Evolutionary conservation across 2,113 vertebrate genomes (phyloP).

Genomic region (Platichthys flesus): DNA sequence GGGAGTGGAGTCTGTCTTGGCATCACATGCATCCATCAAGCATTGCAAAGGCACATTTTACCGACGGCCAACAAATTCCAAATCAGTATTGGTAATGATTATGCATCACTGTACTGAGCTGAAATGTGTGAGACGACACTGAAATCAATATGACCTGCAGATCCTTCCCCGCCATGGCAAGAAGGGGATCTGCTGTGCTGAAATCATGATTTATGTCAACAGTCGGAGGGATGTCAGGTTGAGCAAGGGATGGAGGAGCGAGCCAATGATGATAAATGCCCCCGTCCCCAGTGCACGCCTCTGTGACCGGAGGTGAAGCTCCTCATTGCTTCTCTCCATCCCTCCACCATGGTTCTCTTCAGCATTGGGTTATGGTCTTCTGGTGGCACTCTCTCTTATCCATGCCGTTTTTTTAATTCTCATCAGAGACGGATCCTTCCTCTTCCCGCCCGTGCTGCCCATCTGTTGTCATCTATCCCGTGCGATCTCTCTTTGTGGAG

Average conservation of each 20-base stretch:
- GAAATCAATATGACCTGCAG: slow-evolving; percentile 91
- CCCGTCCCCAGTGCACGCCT: slow-evolving; percentile 27
- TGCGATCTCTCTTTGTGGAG: slow-evolving; percentile 51
- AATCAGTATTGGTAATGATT: slow-evolving; percentile 94
- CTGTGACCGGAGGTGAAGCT: slow-evolving; percentile 40
- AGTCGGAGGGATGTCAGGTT: slow-evolving; percentile 85
- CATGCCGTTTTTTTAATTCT: background rate
- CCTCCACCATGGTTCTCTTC: slow-evolving; percentile 1
- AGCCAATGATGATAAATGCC: slow-evolving; percentile 97
- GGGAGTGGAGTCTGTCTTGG: background rate
- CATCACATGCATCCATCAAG: slow-evolving; percentile 85
- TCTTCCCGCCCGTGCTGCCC: slow-evolving; percentile 8
- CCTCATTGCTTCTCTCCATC: slow-evolving; percentile 11
- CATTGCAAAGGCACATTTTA: slow-evolving; percentile 80
- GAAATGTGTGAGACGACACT: slow-evolving; percentile 40
- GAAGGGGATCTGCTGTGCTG: slow-evolving; percentile 93
- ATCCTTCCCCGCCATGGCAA: slow-evolving; percentile 89
- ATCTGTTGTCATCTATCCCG: slow-evolving; percentile 47
- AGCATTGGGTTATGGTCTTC: background rate
- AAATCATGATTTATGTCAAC: slow-evolving; percentile 99
- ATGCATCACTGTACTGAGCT: slow-evolving; percentile 78
- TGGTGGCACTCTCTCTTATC: background rate
- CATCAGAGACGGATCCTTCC: slow-evolving; percentile 2
- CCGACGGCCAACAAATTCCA: slow-evolving; percentile 88
- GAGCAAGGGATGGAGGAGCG: slow-evolving; percentile 88